Evolutionary conservation across 2,888 invertebrate species (phyloP).

Genomic region (Microchrysa polita): DNA sequence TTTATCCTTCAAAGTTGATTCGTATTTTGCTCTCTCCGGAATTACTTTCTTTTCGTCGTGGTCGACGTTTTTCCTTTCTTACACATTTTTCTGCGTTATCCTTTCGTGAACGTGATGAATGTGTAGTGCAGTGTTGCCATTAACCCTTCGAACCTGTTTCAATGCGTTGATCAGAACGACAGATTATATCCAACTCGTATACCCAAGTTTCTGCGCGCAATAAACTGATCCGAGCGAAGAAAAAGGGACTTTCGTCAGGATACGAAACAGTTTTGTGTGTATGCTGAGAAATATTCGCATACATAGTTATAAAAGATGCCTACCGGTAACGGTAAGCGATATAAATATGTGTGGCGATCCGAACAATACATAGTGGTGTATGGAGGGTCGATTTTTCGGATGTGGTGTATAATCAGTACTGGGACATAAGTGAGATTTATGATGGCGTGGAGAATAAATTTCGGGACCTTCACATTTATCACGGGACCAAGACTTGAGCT

Average conservation of each 20-base stretch:
- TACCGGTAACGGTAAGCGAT: too few species aligned
- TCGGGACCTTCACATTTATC: conserved; percentile 43
- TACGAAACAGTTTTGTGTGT: neutral
- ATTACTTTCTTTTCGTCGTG: conserved; percentile 10
- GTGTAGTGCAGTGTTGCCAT: conserved; percentile 33
- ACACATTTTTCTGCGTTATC: neutral
- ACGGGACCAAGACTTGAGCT: conserved; percentile 38
- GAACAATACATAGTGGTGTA: too few species aligned
- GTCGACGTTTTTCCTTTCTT: neutral
- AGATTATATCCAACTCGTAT: conserved; percentile 38
- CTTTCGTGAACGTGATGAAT: conserved; percentile 16
- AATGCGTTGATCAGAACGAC: conserved; percentile 34
- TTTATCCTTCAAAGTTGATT: conserved; percentile 7
- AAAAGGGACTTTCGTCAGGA: conserved; percentile 19
- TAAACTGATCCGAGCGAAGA: conserved; percentile 35
- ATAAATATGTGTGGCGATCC: too few species aligned
- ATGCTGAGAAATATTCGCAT: neutral
- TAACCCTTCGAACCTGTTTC: conserved; percentile 41
- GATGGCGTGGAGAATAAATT: conserved; percentile 45
- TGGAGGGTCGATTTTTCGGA: conserved; percentile 15
- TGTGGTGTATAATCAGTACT: conserved; percentile 41
- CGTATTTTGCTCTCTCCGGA: neutral
- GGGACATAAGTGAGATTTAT: conserved; percentile 47
- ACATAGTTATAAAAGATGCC: neutral
- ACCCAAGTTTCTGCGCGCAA: conserved; percentile 25